phyloP scores from a whole-genome alignment of 2,888 invertebrate species.

The Notodonta ziczac region DNA sequence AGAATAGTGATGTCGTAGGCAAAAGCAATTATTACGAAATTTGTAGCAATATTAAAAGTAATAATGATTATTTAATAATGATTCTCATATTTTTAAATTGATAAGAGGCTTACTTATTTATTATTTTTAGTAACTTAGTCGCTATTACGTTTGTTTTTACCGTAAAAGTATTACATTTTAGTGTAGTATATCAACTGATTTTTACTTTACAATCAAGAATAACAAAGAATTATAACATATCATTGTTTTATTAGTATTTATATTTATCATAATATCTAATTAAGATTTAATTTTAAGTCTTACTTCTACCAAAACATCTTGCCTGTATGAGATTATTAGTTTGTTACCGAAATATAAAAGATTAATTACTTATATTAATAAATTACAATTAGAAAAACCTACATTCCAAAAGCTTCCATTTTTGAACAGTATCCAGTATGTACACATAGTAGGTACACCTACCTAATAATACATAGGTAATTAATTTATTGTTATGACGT shows the following conservation, averaged over 20 bases:
- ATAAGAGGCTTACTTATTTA: not conserved
- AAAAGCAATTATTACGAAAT: no score
- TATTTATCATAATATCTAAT: not conserved
- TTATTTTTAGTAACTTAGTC: not conserved
- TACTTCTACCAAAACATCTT: slow-evolving; percentile 43
- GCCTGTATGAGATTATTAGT: slow-evolving; percentile 35
- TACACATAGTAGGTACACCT: no score
- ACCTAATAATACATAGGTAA: not conserved
- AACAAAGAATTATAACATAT: slow-evolving; percentile 78
- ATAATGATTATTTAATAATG: slow-evolving; percentile 5
- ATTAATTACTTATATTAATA: no score
- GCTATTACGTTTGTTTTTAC: slow-evolving; percentile 48
- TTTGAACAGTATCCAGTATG: not conserved
- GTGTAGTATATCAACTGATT: slow-evolving; percentile 46
- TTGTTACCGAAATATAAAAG: no score
- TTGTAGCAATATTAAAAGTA: no score
- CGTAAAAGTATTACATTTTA: slow-evolving; percentile 68
- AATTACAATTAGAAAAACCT: not conserved
- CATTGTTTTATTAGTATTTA: slow-evolving; percentile 42
- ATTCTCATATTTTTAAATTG: slow-evolving; percentile 30
- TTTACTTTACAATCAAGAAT: slow-evolving; percentile 65
- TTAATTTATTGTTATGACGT: not conserved
- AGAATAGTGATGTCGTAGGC: no score
- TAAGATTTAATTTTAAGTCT: not conserved
- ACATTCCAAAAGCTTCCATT: not conserved